A percentile compares a stretch with the other conserved stretches of the same genome.
phyloP scores from a whole-genome alignment of 1,140 invertebrate genomes.

The Procambarus clarkii region DNA sequence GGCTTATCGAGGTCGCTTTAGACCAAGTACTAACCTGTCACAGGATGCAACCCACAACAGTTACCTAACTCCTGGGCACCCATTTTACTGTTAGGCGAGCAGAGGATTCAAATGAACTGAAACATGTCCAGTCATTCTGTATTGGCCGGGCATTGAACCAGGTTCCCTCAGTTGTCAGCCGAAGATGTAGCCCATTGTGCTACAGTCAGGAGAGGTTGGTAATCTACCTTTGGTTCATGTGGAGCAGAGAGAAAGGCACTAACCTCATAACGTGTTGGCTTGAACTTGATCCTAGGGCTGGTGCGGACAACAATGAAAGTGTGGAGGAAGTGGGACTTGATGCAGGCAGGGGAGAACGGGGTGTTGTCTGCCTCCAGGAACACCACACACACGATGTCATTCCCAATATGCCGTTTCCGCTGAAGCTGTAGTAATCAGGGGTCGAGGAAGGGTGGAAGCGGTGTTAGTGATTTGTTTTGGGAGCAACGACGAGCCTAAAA shows the following conservation, averaged over 20 bases:
- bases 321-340: conserved; percentile 94
- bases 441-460: background rate
- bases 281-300: conserved; percentile 88
- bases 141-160: too few relatives aligned
- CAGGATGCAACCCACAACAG: too few relatives aligned
- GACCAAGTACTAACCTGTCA: too few relatives aligned
- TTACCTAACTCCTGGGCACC: too few relatives aligned
- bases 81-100: too few relatives aligned
- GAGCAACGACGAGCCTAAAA: background rate
- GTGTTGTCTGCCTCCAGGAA: conserved; percentile 95
- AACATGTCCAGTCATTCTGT: too few relatives aligned
- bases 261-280: conserved; percentile 91
- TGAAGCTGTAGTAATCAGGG: conserved; percentile 74
- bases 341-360: conserved; percentile 92
- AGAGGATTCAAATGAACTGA: too few relatives aligned
- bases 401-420: conserved; percentile 77
- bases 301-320: conserved; percentile 93
- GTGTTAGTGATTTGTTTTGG: background rate
- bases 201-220: too few relatives aligned
- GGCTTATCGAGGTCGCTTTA: too few relatives aligned
- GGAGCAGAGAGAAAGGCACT: background rate
- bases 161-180: too few relatives aligned
- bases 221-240: too few relatives aligned
- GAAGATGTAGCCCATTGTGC: too few relatives aligned
- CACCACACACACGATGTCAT: conserved; percentile 78